Percentiles rank a stretch among this genome's conserved stretches.
Evolutionary conservation across 2,113 vertebrate genomes (phyloP).

Genomic region (Ivindomyrus marchei): DNA sequence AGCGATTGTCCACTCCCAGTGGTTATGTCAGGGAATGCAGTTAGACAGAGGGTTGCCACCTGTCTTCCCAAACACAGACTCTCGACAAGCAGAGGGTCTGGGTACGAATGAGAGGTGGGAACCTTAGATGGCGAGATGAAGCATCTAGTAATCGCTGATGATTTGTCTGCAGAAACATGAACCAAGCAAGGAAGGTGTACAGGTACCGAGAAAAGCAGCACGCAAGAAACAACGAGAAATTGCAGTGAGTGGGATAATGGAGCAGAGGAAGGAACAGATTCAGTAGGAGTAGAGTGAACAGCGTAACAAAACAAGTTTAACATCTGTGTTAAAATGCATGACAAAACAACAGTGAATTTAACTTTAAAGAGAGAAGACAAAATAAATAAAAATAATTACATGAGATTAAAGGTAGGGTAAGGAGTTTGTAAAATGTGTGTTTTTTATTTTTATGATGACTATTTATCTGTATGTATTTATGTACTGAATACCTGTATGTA

Average conservation of each 20-base stretch:
- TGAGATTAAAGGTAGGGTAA: conserved; percentile 52
- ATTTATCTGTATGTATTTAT: conserved; percentile 58
- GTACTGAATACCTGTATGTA: conserved; percentile 63
- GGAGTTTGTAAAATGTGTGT: conserved; percentile 73
- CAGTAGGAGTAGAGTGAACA: conserved; percentile 5
- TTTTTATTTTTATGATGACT: conserved; percentile 71
- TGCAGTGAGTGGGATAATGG: not conserved
- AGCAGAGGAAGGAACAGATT: not conserved
- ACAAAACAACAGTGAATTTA: conserved; percentile 49
- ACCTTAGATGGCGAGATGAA: not conserved
- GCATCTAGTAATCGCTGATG: not conserved
- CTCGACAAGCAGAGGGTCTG: not conserved
- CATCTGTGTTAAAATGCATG: conserved; percentile 73
- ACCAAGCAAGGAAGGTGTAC: conserved; percentile 10
- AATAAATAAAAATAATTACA: conserved; percentile 50
- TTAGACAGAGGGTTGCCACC: not conserved
- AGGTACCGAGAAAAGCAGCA: not conserved
- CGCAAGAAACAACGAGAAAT: not conserved
- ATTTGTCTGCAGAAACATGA: conserved; percentile 10
- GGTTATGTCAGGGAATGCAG: not conserved
- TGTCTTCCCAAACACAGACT: not conserved
- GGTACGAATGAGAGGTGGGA: not conserved
- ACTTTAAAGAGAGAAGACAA: conserved; percentile 33
- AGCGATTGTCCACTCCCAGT: not conserved
- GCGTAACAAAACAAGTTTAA: conserved; percentile 44